A percentile compares a stretch with the other conserved stretches of the same genome.
Evolutionary conservation across 1,140 invertebrate species (phyloP).

Genomic region (Aphelenchoides avenae): DNA sequence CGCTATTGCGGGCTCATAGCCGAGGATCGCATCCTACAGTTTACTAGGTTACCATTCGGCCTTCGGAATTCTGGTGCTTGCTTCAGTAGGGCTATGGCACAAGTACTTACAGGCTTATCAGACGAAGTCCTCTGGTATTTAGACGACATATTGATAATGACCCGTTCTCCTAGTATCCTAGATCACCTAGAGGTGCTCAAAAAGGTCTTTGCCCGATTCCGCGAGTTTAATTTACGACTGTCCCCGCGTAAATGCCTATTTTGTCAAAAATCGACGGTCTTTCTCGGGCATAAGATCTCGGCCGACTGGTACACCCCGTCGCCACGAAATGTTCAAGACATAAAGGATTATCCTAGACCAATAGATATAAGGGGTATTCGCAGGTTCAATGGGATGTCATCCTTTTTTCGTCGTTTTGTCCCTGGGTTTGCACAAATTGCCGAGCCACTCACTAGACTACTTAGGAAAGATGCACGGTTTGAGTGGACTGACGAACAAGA

Average conservation of each 20-base stretch:
- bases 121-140: too few relatives aligned
- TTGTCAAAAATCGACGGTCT: not conserved
- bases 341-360: slow-evolving; percentile 11
- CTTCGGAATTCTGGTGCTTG: slow-evolving; percentile 39
- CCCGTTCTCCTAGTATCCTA: not conserved
- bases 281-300: slow-evolving; percentile 13
- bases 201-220: not conserved
- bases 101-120: too few relatives aligned
- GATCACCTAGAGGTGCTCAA: not conserved
- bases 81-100: slow-evolving; percentile 51
- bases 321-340: slow-evolving; percentile 46
- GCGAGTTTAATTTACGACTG: not conserved
- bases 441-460: slow-evolving; percentile 16
- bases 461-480: slow-evolving; percentile 17
- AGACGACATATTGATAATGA: slow-evolving; percentile 2
- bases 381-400: slow-evolving; percentile 13
- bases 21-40: slow-evolving; percentile 19
- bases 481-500: slow-evolving; percentile 17
- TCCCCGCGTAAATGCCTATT: slow-evolving; percentile 3
- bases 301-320: slow-evolving; percentile 48
- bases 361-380: slow-evolving; percentile 46
- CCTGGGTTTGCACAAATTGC: slow-evolving; percentile 10
- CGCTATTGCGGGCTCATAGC: slow-evolving; percentile 18
- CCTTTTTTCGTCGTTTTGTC: slow-evolving; percentile 10
- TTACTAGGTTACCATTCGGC: too few relatives aligned